Evolutionary conservation across 2,113 vertebrate genomes (phyloP).

Genomic region (Rhinopomastus cyanomelas): DNA sequence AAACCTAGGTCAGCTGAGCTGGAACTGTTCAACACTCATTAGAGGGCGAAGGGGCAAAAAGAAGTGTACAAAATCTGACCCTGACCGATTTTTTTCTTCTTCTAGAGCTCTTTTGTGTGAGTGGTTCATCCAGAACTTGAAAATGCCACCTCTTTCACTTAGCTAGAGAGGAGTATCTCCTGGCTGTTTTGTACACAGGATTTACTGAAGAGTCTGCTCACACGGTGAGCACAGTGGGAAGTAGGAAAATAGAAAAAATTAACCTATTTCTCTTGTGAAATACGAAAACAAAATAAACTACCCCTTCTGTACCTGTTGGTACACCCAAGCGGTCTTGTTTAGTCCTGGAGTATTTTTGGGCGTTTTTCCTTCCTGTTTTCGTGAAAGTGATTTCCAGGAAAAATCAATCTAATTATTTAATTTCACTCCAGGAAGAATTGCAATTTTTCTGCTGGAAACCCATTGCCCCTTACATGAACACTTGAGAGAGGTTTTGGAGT

Average conservation of each 20-base stretch:
- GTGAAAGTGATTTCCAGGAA: not conserved
- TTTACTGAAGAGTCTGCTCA: not conserved
- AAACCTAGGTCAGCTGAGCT: conserved; percentile 8
- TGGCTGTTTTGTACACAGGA: not conserved
- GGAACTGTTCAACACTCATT: not conserved
- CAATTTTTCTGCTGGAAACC: not conserved
- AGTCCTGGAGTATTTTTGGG: not conserved
- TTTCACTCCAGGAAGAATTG: not conserved
- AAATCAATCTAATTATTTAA: not conserved
- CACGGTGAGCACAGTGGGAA: not conserved
- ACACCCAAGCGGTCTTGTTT: not conserved
- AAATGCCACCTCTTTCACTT: not conserved
- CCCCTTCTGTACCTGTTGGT: not conserved
- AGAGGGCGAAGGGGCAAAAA: not conserved
- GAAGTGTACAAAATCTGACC: not conserved
- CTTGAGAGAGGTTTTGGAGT: not conserved
- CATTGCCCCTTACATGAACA: not conserved
- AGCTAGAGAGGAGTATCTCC: conserved; percentile 9
- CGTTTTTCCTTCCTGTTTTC: not conserved
- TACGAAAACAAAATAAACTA: not conserved
- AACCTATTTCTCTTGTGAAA: not conserved
- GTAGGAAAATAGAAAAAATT: not conserved
- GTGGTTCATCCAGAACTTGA: not conserved
- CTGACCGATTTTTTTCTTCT: not conserved
- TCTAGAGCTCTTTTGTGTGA: not conserved